phyloP scores from a whole-genome alignment of 2,113 vertebrate genomes.

The Entosphenus tridentatus region DNA sequence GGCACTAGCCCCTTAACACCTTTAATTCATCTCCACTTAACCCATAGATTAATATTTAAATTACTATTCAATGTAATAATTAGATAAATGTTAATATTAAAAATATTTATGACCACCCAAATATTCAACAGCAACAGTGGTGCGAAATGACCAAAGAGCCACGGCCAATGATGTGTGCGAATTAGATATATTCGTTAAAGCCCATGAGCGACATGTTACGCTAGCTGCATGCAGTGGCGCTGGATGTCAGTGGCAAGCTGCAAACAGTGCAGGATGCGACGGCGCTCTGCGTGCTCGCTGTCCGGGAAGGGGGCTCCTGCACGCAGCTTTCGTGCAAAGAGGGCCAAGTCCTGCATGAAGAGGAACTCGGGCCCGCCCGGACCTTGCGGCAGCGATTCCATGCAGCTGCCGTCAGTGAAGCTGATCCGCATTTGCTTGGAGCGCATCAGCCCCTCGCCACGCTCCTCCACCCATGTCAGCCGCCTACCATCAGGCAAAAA shows the following conservation, averaged over 20 bases:
- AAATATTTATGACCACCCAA: no score
- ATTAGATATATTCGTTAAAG: no score
- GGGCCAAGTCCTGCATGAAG: conserved; percentile 66
- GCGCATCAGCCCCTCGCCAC: conserved; percentile 36
- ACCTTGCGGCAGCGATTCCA: conserved; percentile 39
- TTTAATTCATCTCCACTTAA: no score
- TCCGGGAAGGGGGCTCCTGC: conserved; percentile 23
- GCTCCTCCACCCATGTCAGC: conserved; percentile 69
- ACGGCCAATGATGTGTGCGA: no score
- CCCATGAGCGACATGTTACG: no score
- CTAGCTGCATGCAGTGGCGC: neutral
- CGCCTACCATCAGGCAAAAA: conserved; percentile 22
- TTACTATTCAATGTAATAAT: no score
- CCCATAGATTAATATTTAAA: no score
- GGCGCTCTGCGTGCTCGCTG: conserved; percentile 31
- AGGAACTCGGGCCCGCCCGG: conserved; percentile 31
- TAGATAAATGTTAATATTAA: no score
- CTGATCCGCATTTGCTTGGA: conserved; percentile 46
- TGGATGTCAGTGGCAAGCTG: conserved; percentile 38
- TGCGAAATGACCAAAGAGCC: no score
- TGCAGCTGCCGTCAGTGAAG: conserved; percentile 30
- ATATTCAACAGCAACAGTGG: no score
- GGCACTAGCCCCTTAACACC: no score
- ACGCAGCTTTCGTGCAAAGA: conserved; percentile 48
- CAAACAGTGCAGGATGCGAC: conserved; percentile 44